Evolutionary conservation across 2,113 vertebrate species (phyloP).

Genomic region (Charina bottae): DNA sequence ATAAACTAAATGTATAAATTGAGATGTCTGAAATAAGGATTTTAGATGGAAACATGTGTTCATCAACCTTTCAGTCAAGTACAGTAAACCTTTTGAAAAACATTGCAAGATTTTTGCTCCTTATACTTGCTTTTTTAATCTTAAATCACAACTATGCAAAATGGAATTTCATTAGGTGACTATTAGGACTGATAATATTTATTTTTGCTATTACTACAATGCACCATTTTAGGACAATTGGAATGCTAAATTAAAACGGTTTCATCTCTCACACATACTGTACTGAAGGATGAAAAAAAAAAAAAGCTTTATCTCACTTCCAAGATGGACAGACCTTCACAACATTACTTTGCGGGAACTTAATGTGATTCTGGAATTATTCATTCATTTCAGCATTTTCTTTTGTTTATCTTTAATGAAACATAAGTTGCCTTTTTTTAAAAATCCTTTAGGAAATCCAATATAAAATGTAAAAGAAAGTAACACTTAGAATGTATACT

Average conservation of each 20-base stretch:
- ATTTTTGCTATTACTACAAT: conserved; percentile 70
- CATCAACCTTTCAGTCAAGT: conserved; percentile 21
- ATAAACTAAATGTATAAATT: conserved; percentile 50
- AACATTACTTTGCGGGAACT: conserved; percentile 31
- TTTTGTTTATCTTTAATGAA: background rate
- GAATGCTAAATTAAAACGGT: conserved; percentile 63
- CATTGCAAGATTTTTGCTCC: conserved; percentile 37
- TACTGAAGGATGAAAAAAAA: conserved; percentile 42
- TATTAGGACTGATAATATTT: conserved; percentile 62
- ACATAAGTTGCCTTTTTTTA: background rate
- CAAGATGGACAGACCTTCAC: conserved; percentile 3
- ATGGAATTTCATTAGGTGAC: conserved; percentile 58
- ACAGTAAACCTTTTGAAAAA: conserved; percentile 39
- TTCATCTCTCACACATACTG: conserved; percentile 40
- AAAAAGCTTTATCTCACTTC: conserved; percentile 33
- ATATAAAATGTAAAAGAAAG: background rate
- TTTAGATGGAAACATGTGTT: background rate
- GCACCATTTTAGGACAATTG: conserved; percentile 71
- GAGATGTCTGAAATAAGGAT: conserved; percentile 32
- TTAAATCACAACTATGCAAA: conserved; percentile 58
- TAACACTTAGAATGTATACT: background rate
- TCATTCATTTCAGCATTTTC: conserved; percentile 25
- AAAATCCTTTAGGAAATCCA: background rate
- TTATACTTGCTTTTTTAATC: conserved; percentile 47
- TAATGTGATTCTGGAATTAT: conserved; percentile 22